Evolutionary conservation across 1,140 invertebrate species (phyloP).

Genomic region (Formica exsecta): DNA sequence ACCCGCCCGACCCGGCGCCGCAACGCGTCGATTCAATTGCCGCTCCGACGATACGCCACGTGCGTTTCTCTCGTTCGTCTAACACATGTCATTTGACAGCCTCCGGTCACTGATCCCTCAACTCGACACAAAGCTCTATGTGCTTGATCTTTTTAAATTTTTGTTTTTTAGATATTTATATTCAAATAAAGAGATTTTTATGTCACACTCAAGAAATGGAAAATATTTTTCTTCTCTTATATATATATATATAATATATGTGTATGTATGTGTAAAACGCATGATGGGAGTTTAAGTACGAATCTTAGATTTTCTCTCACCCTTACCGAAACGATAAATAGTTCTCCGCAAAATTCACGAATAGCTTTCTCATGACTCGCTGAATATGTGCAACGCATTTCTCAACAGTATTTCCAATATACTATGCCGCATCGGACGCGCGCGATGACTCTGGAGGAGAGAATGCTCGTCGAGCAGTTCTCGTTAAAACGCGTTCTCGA

Average conservation of each 20-base stretch:
- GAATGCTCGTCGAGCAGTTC: conserved; percentile 36
- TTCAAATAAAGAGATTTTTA: background rate
- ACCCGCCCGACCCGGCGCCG: conserved; percentile 30
- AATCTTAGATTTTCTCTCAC: background rate
- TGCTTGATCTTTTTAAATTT: background rate
- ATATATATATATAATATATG: background rate
- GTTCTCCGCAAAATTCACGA: conserved; percentile 53
- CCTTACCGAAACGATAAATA: conserved; percentile 14
- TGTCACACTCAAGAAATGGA: background rate
- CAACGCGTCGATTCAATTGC: conserved; percentile 74
- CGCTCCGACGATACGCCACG: conserved; percentile 70
- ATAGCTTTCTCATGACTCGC: conserved; percentile 29
- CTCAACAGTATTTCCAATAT: conserved; percentile 53
- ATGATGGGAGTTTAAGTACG: background rate
- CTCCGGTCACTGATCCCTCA: conserved; percentile 27
- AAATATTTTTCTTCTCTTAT: conserved; percentile 6
- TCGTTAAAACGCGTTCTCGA: conserved; percentile 39
- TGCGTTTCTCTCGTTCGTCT: conserved; percentile 44
- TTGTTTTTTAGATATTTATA: background rate
- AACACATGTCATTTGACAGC: conserved; percentile 35
- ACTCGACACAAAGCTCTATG: background rate
- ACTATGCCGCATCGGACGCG: conserved; percentile 5
- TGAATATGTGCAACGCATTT: conserved; percentile 44
- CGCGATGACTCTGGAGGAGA: conserved; percentile 35
- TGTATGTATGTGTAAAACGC: background rate